Conservation (phyloP, 2,888 invertebrate genomes). For the Campaea margaritaria region DNA sequence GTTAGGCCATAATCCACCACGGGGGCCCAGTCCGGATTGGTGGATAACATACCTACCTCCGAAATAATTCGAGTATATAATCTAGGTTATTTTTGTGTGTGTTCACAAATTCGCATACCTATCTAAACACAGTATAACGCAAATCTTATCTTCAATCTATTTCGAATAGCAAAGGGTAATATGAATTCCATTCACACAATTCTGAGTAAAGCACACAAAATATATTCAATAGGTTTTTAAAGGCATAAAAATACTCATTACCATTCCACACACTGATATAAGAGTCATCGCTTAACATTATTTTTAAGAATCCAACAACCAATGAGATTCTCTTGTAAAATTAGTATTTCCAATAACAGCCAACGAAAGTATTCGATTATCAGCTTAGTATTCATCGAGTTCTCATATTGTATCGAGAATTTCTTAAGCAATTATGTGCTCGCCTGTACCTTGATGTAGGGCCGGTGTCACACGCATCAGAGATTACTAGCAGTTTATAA, state of each 20-base stretch:
- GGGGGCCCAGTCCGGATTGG: too few relatives aligned
- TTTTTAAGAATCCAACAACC: constrained; percentile 10
- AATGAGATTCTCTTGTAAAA: constrained; percentile 17
- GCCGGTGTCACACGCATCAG: constrained; percentile 63
- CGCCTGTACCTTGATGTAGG: constrained; percentile 60
- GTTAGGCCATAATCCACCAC: too few relatives aligned
- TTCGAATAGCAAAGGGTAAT: constrained; percentile 2
- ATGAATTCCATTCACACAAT: constrained; percentile 26
- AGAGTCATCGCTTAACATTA: constrained; percentile 31
- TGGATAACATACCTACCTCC: too few relatives aligned
- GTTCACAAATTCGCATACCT: constrained; percentile 1
- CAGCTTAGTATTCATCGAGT: constrained; percentile 61
- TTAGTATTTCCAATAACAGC: constrained; percentile 9
- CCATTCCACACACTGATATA: constrained; percentile 26
- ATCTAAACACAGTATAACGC: background rate
- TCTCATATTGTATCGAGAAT: constrained; percentile 55
- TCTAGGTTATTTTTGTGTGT: too few relatives aligned
- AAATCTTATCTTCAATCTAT: constrained; percentile 12
- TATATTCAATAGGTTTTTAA: constrained; percentile 20
- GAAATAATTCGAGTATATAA: too few relatives aligned
- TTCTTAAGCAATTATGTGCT: constrained; percentile 62
- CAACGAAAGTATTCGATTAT: constrained; percentile 24
- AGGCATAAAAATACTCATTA: constrained; percentile 28
- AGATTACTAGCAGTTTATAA: constrained; percentile 54
- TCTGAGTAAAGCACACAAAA: constrained; percentile 24